These are phyloP conservation scores for Pammene aurita DNA, from an alignment of 2,888 invertebrate species.

Conservation along the genomic window DNA sequence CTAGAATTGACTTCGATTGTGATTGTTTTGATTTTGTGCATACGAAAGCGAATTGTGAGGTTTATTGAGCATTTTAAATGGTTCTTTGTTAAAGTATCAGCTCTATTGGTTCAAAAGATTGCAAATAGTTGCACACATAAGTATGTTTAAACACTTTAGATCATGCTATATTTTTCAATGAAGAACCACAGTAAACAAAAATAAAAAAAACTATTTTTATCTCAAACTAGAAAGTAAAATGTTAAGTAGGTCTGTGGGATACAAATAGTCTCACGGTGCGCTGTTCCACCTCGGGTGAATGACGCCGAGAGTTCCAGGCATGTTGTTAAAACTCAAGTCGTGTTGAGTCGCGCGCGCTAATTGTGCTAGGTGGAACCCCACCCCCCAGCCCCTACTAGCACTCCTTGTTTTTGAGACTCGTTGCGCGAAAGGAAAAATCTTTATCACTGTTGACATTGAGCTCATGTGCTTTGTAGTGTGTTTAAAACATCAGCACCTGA, in stretches of 20 bases:
- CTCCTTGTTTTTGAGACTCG: constrained; percentile 69
- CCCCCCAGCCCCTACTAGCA: constrained; percentile 65
- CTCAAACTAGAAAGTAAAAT: constrained; percentile 44
- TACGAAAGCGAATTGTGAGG: too few species aligned
- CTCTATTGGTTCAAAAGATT: too few species aligned
- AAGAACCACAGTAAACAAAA: too few species aligned
- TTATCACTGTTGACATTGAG: constrained; percentile 76
- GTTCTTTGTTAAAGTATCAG: too few species aligned
- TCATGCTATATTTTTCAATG: too few species aligned
- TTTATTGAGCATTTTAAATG: too few species aligned
- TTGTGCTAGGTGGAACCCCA: constrained; percentile 70
- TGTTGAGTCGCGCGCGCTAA: constrained; percentile 81
- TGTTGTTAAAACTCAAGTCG: constrained; percentile 82
- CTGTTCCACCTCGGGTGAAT: constrained; percentile 70
- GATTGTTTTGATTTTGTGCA: background rate
- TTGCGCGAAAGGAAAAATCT: constrained; percentile 65
- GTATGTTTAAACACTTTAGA: too few species aligned
- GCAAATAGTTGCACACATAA: too few species aligned
- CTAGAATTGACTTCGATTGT: background rate
- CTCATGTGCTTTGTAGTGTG: constrained; percentile 53
- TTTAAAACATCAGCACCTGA: too few species aligned
- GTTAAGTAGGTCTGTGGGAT: constrained; percentile 60
- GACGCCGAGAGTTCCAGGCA: constrained; percentile 73
- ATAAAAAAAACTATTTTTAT: too few species aligned
- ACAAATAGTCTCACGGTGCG: constrained; percentile 60